A percentile compares a stretch with the other conserved stretches of the same genome.
Evolutionary conservation across 2,888 invertebrate genomes (phyloP).

Genomic region (Deilephila elpenor): DNA sequence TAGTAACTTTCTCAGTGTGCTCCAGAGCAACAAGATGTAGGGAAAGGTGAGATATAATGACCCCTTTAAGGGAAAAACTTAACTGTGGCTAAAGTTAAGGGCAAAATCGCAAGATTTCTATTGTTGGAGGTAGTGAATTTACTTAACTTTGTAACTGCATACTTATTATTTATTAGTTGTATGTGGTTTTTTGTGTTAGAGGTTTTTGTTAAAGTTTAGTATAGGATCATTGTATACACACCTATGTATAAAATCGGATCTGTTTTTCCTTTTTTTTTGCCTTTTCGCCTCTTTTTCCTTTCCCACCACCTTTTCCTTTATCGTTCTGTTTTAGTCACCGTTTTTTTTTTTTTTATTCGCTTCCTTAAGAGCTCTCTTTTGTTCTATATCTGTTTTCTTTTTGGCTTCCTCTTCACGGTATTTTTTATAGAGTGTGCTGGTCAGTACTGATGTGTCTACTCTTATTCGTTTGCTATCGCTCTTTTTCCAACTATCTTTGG

Average conservation of each 20-base stretch:
- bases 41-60: background rate
- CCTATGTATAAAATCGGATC: slow-evolving; percentile 10
- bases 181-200: slow-evolving; percentile 11
- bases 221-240: too few relatives aligned
- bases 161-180: slow-evolving; percentile 30
- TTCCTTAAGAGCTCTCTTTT: too few relatives aligned
- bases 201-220: slow-evolving; percentile 30
- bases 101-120: slow-evolving; percentile 29
- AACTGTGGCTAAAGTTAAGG: background rate
- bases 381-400: too few relatives aligned
- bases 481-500: background rate
- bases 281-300: too few relatives aligned
- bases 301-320: background rate
- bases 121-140: slow-evolving; percentile 27
- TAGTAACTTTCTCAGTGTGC: too few relatives aligned
- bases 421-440: too few relatives aligned
- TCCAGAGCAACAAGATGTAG: too few relatives aligned
- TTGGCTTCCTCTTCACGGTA: too few relatives aligned
- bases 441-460: too few relatives aligned
- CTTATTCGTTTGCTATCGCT: too few relatives aligned
- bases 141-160: slow-evolving; percentile 30
- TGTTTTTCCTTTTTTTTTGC: background rate
- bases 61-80: slow-evolving; percentile 21
- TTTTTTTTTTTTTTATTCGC: too few relatives aligned
- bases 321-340: too few relatives aligned